phyloP scores from a whole-genome alignment of 2,888 invertebrate genomes.

The Hofmannophila pseudospretella region DNA sequence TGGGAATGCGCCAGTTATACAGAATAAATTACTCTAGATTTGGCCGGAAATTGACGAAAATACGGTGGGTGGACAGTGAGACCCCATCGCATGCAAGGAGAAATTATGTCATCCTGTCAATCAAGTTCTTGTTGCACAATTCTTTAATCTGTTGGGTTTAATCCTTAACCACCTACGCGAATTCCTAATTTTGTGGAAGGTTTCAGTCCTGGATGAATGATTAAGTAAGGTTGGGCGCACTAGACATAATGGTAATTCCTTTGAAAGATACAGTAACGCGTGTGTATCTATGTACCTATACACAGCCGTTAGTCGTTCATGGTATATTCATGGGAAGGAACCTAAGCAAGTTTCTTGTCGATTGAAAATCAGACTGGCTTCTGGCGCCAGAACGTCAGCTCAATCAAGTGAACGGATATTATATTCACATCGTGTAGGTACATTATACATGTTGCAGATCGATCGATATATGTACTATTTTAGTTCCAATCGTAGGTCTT shows the following conservation, averaged over 20 bases:
- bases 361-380: constrained; percentile 15
- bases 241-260: too few species aligned
- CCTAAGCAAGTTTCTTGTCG: neutral
- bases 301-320: too few species aligned
- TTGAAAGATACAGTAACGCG: too few species aligned
- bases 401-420: constrained; percentile 34
- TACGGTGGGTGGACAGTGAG: constrained; percentile 47
- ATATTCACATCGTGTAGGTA: constrained; percentile 12
- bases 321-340: too few species aligned
- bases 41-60: constrained; percentile 56
- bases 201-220: too few species aligned
- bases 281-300: too few species aligned
- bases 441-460: neutral
- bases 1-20: constrained; percentile 36
- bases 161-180: too few species aligned
- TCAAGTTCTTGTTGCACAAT: constrained; percentile 36
- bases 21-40: constrained; percentile 48
- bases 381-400: constrained; percentile 16
- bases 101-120: constrained; percentile 34
- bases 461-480: neutral
- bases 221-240: too few species aligned
- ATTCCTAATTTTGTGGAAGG: too few species aligned
- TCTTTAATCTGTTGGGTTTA: constrained; percentile 38
- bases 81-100: constrained; percentile 35
- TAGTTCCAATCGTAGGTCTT: neutral